Evolutionary conservation across 2,888 invertebrate genomes (phyloP), one percentile per base, ranked within the genome.

Genomic region (Crocallis elinguaria): DNA sequence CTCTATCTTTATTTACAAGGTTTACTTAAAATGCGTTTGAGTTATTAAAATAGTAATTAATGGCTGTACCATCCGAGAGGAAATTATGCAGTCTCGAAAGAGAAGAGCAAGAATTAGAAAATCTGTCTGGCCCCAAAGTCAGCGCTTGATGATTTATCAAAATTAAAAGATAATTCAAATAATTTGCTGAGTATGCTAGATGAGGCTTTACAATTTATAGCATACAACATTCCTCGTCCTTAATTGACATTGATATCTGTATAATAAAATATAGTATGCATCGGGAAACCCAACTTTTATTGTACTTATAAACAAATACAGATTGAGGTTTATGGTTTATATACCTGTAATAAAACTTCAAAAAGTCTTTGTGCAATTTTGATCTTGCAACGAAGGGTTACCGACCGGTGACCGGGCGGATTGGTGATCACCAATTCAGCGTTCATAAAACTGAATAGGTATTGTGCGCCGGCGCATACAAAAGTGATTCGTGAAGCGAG

Each of bases 391-490:
- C 12, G 66, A 69, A 79, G 75, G 83, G 82, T 86, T 73, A 86
- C 71, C 77, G 83, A 86, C 82, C 82, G 73, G 72, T 77, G 81
- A 85, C 82, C 82, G 72, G 73, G 55, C 75, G 71, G 67, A 74
- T 72, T 71, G 71, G 60, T 76, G 77, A 82, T 84, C 79, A 80
- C 78, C 69, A 75, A 85, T 86, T 81, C 83, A 81, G 69, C 62
- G 69, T 69, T 80, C 77, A 82, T 83, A 83, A 83, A 80, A 79
- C 75, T 84, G 84, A 83, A 86, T 84, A 80, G 80, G 84, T 80
- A 85, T 84, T 85, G 82, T 86, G 82, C 84, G 78, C 82, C 70
- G 70, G 69, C 82, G 85, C 84, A 83, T 82, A 82, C 82, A 80
- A 79, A 83, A 81, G 75, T 80, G 71, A 52, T 84, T 86, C 71